Evolutionary conservation across 2,888 invertebrate genomes (phyloP).

Genomic region (Chaitophorus viminalis): DNA sequence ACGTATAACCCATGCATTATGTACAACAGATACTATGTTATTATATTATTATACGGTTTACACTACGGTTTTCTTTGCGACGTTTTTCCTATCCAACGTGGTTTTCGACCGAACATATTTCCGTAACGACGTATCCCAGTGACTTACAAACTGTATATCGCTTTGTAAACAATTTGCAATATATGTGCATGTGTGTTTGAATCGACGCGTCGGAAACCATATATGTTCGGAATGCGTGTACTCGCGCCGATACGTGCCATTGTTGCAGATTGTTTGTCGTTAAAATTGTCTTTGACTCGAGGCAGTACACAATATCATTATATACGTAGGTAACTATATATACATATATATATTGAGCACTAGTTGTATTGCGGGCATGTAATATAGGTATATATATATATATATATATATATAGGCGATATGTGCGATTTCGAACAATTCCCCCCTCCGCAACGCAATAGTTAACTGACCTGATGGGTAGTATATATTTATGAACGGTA

Average conservation of each 20-base stretch:
- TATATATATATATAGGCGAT: background rate
- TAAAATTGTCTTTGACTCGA: constrained; percentile 48
- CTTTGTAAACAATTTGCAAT: constrained; percentile 46
- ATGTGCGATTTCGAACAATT: constrained; percentile 10
- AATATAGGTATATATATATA: background rate
- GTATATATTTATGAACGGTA: constrained; percentile 25
- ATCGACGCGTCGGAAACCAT: constrained; percentile 46
- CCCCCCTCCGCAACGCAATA: background rate
- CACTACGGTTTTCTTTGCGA: too few relatives aligned
- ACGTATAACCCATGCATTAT: too few relatives aligned
- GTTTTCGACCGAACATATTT: background rate
- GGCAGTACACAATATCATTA: constrained; percentile 24
- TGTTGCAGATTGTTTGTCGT: constrained; percentile 44
- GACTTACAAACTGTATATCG: background rate
- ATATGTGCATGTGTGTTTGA: background rate
- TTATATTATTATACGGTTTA: too few relatives aligned
- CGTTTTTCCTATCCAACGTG: background rate
- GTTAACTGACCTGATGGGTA: constrained; percentile 29
- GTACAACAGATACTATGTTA: too few relatives aligned
- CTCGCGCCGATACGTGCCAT: constrained; percentile 55
- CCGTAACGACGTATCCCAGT: background rate
- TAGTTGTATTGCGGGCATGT: background rate
- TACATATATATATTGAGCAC: background rate
- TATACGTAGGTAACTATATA: too few relatives aligned
- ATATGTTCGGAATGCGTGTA: constrained; percentile 51